Percentiles rank a stretch among this genome's conserved stretches.
Evolutionary conservation across 2,888 invertebrate species (phyloP).

Genomic region (Diloba caeruleocephala): DNA sequence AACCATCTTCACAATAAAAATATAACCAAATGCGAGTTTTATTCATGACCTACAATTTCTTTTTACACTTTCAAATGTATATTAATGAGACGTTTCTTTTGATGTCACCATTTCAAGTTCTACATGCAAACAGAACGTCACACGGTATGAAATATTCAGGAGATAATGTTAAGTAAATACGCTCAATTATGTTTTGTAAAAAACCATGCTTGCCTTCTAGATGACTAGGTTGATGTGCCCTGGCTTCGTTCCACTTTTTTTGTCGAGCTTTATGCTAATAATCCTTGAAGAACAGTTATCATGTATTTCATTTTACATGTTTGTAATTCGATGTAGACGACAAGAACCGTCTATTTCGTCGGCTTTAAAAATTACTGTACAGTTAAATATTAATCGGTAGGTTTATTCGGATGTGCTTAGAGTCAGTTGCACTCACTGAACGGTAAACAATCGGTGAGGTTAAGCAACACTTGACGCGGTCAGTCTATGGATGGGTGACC

Average conservation of each 20-base stretch:
- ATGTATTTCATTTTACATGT: no score
- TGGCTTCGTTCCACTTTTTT: constrained; percentile 13
- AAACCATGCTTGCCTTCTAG: constrained; percentile 3
- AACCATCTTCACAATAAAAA: constrained; percentile 36
- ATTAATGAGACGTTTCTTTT: constrained; percentile 28
- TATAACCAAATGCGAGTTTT: constrained; percentile 28
- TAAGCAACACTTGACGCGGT: no score
- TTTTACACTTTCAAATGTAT: constrained; percentile 25
- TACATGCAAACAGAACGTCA: constrained; percentile 27
- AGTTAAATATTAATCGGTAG: no score
- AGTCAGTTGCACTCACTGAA: no score
- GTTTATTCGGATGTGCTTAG: no score
- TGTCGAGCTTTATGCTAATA: neutral
- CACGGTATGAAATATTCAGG: constrained; percentile 42
- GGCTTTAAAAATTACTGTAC: no score
- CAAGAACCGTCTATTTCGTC: no score
- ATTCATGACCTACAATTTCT: constrained; percentile 30
- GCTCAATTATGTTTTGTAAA: constrained; percentile 34
- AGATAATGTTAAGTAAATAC: constrained; percentile 34
- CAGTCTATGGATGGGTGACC: no score
- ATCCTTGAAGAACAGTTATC: neutral
- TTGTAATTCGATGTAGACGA: no score
- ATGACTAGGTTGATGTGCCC: neutral
- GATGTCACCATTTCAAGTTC: constrained; percentile 36
- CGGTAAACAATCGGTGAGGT: no score